Percentiles rank a stretch among this genome's conserved stretches.
Conservation (phyloP, 2,113 vertebrate genomes). For the Seriola aureovittata region DNA sequence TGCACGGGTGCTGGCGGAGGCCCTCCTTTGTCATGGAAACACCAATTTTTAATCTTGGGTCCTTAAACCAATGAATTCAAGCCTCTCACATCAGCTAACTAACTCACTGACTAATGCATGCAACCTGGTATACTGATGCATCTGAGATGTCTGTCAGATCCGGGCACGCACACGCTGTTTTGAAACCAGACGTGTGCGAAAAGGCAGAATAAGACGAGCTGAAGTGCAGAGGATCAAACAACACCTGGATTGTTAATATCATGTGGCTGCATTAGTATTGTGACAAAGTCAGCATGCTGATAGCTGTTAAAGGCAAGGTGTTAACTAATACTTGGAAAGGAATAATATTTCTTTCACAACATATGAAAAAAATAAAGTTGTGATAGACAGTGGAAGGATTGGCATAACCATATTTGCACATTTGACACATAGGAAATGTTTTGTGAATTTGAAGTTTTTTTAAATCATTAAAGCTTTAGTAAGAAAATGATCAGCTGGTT, state of each 20-base stretch:
- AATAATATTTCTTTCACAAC: conserved; percentile 7
- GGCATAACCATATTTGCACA: conserved; percentile 16
- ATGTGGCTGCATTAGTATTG: conserved; percentile 8
- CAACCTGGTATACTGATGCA: conserved; percentile 26
- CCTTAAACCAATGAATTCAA: conserved; percentile 64
- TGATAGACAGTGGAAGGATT: conserved; percentile 11
- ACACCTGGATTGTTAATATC: conserved; percentile 34
- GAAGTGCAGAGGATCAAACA: conserved; percentile 39
- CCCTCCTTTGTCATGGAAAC: conserved; percentile 83
- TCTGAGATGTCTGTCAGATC: conserved; percentile 35
- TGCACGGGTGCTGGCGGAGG: conserved; percentile 65
- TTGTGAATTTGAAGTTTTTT: neutral
- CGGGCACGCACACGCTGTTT: neutral
- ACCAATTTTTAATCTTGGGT: conserved; percentile 77
- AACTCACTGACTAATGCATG: conserved; percentile 54
- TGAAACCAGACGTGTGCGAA: conserved; percentile 33
- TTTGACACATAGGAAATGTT: neutral
- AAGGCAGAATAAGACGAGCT: conserved; percentile 20
- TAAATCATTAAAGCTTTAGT: conserved; percentile 13
- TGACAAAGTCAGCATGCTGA: conserved; percentile 5
- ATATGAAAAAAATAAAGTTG: neutral
- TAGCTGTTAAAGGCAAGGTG: conserved; percentile 32
- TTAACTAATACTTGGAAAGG: conserved; percentile 22
- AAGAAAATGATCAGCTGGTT: neutral
- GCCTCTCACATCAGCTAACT: conserved; percentile 62